A percentile compares a stretch with the other conserved stretches of the same genome.
These are phyloP conservation scores for Dipodomys spectabilis DNA, from an alignment of 2,113 vertebrate genomes.

Conservation along the genomic window DNA sequence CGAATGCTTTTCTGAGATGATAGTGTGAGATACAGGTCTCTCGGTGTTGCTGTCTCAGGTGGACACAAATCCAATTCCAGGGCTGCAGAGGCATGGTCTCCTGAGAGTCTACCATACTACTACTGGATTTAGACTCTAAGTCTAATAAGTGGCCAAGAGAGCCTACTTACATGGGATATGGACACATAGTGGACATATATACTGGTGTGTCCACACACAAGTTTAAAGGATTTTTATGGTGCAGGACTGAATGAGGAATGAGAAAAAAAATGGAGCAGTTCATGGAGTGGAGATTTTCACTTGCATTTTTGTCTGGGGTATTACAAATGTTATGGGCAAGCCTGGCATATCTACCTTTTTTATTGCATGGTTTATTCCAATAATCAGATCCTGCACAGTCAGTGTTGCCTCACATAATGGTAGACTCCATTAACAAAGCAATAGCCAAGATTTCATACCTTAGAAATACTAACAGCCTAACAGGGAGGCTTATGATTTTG, in stretches of 20 bases:
- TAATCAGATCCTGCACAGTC: background rate
- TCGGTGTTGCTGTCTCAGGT: background rate
- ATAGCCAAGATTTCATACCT: background rate
- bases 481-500: background rate
- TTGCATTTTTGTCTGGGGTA: background rate
- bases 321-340: background rate
- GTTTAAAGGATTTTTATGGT: background rate
- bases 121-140: background rate
- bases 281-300: background rate
- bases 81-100: background rate
- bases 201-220: background rate
- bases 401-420: background rate
- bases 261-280: background rate
- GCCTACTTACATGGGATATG: background rate
- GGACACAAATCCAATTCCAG: too few relatives aligned
- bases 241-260: background rate
- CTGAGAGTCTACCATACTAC: background rate
- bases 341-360: background rate
- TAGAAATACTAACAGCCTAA: background rate
- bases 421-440: conserved; percentile 15
- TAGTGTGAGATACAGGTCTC: background rate
- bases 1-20: background rate
- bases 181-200: background rate
- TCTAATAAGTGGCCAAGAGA: background rate
- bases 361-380: background rate